phyloP scores from a whole-genome alignment of 2,113 vertebrate genomes.

The Nansenia antarctica region DNA sequence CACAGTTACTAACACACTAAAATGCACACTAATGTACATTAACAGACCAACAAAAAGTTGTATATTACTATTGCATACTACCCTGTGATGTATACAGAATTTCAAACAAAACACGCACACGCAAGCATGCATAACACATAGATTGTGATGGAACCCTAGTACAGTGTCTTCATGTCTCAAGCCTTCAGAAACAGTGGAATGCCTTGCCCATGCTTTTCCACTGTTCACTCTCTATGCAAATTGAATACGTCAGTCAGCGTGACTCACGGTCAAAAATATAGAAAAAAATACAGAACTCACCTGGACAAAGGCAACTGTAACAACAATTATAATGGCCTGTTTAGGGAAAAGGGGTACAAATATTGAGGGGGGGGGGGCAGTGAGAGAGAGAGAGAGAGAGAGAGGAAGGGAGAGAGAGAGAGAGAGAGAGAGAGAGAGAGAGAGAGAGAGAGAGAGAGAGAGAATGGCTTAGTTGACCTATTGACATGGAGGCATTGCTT shows the following conservation, averaged over 20 bases:
- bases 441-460: neutral
- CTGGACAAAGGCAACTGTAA: conserved; percentile 98
- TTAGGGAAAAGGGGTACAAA: too few species aligned
- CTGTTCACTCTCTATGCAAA: neutral
- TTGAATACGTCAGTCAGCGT: too few species aligned
- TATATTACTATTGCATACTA: too few species aligned
- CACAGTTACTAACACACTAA: neutral
- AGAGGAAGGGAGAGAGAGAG: conserved; percentile 5
- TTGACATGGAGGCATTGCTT: neutral
- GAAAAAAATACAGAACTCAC: conserved; percentile 62
- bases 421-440: conserved; percentile 1
- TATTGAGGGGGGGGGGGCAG: too few species aligned
- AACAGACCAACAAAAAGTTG: too few species aligned
- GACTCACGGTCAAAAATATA: neutral
- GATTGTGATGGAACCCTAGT: neutral
- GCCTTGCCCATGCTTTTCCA: neutral
- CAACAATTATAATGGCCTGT: conserved; percentile 97
- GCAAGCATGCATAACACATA: neutral
- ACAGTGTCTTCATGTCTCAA: neutral
- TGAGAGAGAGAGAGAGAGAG: conserved; percentile 13
- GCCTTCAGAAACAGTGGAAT: neutral
- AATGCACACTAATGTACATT: neutral
- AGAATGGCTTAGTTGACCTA: neutral
- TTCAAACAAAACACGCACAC: conserved; percentile 7
- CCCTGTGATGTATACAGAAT: too few species aligned